A percentile compares a stretch with the other conserved stretches of the same genome.
Conservation (phyloP, 2,797 vertebrate species). For the Halcyon smyrnensis region DNA sequence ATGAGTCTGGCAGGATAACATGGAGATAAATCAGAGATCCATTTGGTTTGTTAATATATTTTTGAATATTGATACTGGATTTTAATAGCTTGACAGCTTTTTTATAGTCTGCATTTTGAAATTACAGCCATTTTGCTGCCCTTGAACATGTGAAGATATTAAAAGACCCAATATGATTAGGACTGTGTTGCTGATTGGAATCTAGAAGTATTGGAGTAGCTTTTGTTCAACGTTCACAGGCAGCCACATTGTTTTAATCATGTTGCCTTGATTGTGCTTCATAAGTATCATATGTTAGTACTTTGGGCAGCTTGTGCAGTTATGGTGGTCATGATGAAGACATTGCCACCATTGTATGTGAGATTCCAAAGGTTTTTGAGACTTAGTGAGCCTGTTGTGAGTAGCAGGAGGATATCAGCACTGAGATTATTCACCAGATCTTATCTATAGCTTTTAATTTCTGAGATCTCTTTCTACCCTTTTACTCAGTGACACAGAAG, state of each 20-base stretch:
- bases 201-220: neutral
- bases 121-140: neutral
- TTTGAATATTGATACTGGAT: neutral
- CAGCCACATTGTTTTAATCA: neutral
- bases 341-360: accelerated
- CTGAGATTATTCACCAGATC: neutral
- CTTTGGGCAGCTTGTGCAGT: neutral
- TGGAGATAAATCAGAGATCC: neutral
- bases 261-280: neutral
- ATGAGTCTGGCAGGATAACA: neutral
- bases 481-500: neutral
- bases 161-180: neutral
- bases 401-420: neutral
- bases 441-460: neutral
- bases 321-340: neutral
- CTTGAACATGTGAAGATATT: neutral
- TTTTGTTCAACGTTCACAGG: neutral
- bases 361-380: neutral
- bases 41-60: neutral
- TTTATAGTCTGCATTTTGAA: neutral
- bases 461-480: neutral
- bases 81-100: neutral
- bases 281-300: neutral
- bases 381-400: neutral
- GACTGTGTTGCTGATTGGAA: neutral